phyloP scores from a whole-genome alignment of 2,113 vertebrate species.

The Sakesphorus luctuosus region DNA sequence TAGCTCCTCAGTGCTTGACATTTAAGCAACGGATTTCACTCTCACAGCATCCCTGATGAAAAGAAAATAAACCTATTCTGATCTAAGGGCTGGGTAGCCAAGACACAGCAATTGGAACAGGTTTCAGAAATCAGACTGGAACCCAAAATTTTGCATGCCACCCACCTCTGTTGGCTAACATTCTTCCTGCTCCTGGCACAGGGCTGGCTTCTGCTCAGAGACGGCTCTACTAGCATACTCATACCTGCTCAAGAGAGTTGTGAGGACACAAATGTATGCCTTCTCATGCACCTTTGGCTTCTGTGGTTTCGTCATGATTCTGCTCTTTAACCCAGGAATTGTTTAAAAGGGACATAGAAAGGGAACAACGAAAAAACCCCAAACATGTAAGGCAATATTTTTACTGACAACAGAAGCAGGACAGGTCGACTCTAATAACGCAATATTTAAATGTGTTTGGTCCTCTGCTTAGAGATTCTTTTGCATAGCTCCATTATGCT shows the following conservation, averaged over 20 bases:
- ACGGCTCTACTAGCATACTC: background rate
- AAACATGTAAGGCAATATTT: background rate
- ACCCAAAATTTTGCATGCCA: background rate
- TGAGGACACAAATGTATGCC: background rate
- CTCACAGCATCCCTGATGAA: background rate
- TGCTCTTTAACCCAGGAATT: background rate
- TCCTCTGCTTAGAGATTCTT: constrained; percentile 29
- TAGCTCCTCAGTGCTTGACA: background rate
- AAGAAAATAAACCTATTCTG: background rate
- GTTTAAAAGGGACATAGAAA: background rate
- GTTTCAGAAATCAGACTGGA: background rate
- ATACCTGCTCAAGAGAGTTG: background rate
- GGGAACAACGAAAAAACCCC: background rate
- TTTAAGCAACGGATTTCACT: background rate
- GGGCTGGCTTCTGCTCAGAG: background rate
- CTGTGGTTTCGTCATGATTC: background rate
- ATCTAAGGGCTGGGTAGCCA: background rate
- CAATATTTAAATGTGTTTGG: constrained; percentile 11
- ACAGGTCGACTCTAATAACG: background rate
- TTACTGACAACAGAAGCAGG: background rate
- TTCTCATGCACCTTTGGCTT: background rate
- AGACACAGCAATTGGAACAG: background rate
- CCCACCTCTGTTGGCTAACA: background rate
- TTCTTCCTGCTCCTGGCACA: background rate
- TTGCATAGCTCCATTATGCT: constrained; percentile 28